A percentile compares a stretch with the other conserved stretches of the same genome.
Evolutionary conservation across 2,888 invertebrate genomes (phyloP).

Genomic region (Sinhomidia bicolor): DNA sequence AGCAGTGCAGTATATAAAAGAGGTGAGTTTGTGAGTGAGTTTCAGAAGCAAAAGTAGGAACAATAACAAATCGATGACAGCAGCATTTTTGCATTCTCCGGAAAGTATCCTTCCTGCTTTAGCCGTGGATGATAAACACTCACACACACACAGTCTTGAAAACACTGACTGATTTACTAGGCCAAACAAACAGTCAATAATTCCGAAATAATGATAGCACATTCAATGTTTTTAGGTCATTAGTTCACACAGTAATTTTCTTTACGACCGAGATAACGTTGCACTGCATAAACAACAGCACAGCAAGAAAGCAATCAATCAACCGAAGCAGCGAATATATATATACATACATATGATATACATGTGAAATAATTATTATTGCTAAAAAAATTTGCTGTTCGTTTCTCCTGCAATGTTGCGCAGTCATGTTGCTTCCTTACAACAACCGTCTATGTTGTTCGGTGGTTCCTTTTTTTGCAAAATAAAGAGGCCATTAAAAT

Average conservation of each 20-base stretch:
- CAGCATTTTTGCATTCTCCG: constrained; percentile 36
- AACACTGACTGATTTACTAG: not conserved
- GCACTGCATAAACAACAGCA: not conserved
- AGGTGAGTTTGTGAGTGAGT: not conserved
- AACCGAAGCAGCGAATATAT: not conserved
- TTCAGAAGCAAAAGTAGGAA: not conserved
- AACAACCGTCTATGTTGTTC: too few relatives aligned
- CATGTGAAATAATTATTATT: too few relatives aligned
- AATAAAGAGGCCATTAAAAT: too few relatives aligned
- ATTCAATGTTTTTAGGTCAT: constrained; percentile 62
- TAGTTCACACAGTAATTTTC: constrained; percentile 58
- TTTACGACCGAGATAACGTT: constrained; percentile 1
- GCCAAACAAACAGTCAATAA: constrained; percentile 50
- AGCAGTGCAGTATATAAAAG: too few relatives aligned
- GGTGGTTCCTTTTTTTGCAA: too few relatives aligned
- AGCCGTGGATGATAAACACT: not conserved
- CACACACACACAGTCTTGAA: not conserved
- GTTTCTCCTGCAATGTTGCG: too few relatives aligned
- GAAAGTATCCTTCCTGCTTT: constrained; percentile 5
- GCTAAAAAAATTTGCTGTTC: too few relatives aligned
- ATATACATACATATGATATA: too few relatives aligned
- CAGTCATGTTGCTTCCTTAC: too few relatives aligned
- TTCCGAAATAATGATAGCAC: constrained; percentile 43
- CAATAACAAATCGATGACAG: constrained; percentile 33
- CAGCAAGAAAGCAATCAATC: not conserved